Evolutionary conservation across 2,888 invertebrate species (phyloP), one percentile per base, ranked within the genome.

Genomic region (Antitype chi): DNA sequence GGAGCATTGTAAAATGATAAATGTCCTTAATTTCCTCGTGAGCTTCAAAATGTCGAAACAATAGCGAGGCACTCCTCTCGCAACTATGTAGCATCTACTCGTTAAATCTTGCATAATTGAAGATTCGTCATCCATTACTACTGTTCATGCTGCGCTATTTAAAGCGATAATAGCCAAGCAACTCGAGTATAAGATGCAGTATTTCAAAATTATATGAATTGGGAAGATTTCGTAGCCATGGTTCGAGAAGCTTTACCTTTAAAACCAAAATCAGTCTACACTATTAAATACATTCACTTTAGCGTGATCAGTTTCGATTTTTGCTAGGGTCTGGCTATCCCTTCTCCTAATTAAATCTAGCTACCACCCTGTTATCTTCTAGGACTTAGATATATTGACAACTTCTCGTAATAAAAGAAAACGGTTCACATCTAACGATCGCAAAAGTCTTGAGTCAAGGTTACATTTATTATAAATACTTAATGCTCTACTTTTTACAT

Each of bases 71-170:
- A 69, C n/a, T 67, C 17, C 60, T 64, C 49, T 49, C 32, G 60
- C 72, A 71, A 73, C n/a, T 75, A 74, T 73, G 70, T 77, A 72
- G 68, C 76, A 86, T 78, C 23, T 68, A 74, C 53, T 67, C 74
- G 80, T 80, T 78, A 76, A 76, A 86, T 81, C 68, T 82, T 82
- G 68, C 76, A 76, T 86, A 84, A 77, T 81, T 87, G 75, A 77
- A 62, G 70, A 72, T 77, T 82, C 82, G 80, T 87, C 87, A 87
- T 79, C 71, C 28, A 86, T 85, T 87, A 86, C 70, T 63, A 68
- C 66, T 80, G 62, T 78, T 87, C 70, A 70, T 79, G 76, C 76
- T 67, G 60, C 38, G 79, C 80, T 84, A 84, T 81, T 87, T 84
- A 70, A 76, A 74, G 77, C 60, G 68, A 69, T 74, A 74, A 80